Conservation (phyloP, 1,140 invertebrate genomes). For the Drosophila busckii region DNA sequence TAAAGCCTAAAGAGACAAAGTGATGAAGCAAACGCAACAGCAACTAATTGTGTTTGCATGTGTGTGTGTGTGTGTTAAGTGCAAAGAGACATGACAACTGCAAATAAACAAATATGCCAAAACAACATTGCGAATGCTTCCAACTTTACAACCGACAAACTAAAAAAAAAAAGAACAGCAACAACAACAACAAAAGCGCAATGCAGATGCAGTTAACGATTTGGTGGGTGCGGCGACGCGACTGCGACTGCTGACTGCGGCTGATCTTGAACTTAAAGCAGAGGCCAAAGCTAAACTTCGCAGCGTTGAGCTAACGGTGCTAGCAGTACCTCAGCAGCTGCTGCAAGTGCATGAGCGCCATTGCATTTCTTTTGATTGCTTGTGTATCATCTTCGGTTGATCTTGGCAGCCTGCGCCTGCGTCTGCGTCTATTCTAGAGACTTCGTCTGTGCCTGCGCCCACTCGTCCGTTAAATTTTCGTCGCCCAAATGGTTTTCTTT, state of each 20-base stretch:
- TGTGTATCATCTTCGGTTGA: constrained; percentile 72
- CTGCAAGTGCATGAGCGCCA: constrained; percentile 57
- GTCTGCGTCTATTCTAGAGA: constrained; percentile 12
- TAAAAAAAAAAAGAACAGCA: too few species aligned
- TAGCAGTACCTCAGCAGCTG: too few species aligned
- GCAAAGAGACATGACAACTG: constrained; percentile 48
- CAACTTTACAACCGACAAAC: constrained; percentile 20
- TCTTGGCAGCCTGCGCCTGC: constrained; percentile 44
- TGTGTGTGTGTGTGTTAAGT: constrained; percentile 58
- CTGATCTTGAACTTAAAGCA: constrained; percentile 65
- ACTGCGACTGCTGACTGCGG: not conserved
- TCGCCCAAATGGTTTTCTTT: constrained; percentile 39
- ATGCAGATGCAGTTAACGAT: constrained; percentile 17
- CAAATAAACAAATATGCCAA: constrained; percentile 56
- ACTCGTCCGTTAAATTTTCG: constrained; percentile 37
- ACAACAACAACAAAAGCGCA: too few species aligned
- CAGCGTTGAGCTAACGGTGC: constrained; percentile 51
- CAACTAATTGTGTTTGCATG: constrained; percentile 50
- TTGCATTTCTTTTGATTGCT: constrained; percentile 77
- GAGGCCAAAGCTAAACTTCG: constrained; percentile 33
- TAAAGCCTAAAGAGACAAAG: constrained; percentile 23
- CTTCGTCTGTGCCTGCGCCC: constrained; percentile 38
- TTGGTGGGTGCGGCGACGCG: constrained; percentile 54
- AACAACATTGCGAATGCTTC: constrained; percentile 45
- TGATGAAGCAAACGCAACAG: constrained; percentile 29